Evolutionary conservation across 2,797 vertebrate species (phyloP), one percentile per base, ranked within the genome.

Genomic region (Mus spretus): DNA sequence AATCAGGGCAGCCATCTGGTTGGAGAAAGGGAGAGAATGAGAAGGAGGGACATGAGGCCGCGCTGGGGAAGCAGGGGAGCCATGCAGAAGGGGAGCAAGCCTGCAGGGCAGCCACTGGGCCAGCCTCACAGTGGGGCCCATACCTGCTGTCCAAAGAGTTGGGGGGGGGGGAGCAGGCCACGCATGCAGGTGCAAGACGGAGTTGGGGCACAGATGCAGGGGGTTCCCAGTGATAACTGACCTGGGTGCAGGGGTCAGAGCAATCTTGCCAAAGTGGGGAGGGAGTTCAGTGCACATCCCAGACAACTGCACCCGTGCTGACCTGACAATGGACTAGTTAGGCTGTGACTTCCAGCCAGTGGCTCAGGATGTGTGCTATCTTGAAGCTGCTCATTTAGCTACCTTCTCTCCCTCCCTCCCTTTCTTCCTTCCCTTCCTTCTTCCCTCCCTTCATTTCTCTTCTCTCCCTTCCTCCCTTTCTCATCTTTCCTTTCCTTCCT

Each of bases 1-100:
- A 98, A 99, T 99, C 99, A 47, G 99, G 99, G 98, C 99, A 99
- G 98, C 99, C 99, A 98, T 99, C 99, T 99, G 99, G 91, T 98
- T 97, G 98, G 97, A 99, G 98, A 99, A 98, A 98, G 3, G 98
- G 98, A 99, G 96, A 98, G 97, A 98, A 98, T 99, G 97, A 99
- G 98, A 96, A 98, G 97, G 95, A 97, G 98, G 97, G 97, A 97
- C 96, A 12, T 91, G 85, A 96, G 91, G 93, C 96, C 89, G 15
- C 50, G 59, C 94, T 22, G 89, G 98, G 96, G 97, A 97, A 55
- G 96, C 96, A 95, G 97, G 94, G 89, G 96, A 93, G 90, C 95
- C 98, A 98, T 98, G 97, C 97, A 98, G 70, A 97, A 87, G 97
- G 97, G 97, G 82, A 92, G 97, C 97, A 95, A 90, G 80, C 97